A percentile compares a stretch with the other conserved stretches of the same genome.
Conservation (phyloP, 2,113 vertebrate species). For the Geothlypis trichas region DNA sequence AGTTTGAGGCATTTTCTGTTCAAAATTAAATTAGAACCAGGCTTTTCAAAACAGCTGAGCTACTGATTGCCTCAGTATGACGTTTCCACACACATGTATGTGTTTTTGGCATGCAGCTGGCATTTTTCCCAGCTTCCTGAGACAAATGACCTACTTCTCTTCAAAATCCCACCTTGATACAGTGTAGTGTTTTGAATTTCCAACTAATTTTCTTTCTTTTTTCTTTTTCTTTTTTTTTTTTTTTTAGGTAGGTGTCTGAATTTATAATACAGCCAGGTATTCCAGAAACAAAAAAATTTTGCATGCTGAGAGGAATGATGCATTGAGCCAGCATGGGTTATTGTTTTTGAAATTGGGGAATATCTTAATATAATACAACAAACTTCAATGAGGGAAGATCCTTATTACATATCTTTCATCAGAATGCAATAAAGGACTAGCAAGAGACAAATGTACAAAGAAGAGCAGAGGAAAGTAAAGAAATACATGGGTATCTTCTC, state of each 20-base stretch:
- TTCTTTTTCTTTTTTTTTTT: background rate
- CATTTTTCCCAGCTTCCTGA: background rate
- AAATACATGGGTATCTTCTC: background rate
- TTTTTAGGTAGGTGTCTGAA: background rate
- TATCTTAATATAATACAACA: background rate
- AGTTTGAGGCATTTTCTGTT: background rate
- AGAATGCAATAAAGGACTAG: background rate
- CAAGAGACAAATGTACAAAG: background rate
- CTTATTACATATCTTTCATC: background rate
- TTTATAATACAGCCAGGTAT: background rate
- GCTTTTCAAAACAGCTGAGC: constrained; percentile 12
- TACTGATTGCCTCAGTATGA: background rate
- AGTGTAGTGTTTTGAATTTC: background rate
- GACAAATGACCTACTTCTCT: background rate
- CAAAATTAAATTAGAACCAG: constrained; percentile 36
- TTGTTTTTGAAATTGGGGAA: background rate
- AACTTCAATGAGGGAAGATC: background rate
- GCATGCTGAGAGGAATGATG: background rate
- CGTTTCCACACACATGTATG: background rate
- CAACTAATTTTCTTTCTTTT: background rate
- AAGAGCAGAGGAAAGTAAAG: background rate
- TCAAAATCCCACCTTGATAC: background rate
- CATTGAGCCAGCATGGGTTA: background rate
- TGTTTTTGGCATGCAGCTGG: background rate
- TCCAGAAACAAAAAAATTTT: background rate